A percentile compares a stretch with the other conserved stretches of the same genome.
These are phyloP conservation scores for Spilogale gracilis DNA, from an alignment of 2,113 vertebrate species.

Conservation along the genomic window DNA sequence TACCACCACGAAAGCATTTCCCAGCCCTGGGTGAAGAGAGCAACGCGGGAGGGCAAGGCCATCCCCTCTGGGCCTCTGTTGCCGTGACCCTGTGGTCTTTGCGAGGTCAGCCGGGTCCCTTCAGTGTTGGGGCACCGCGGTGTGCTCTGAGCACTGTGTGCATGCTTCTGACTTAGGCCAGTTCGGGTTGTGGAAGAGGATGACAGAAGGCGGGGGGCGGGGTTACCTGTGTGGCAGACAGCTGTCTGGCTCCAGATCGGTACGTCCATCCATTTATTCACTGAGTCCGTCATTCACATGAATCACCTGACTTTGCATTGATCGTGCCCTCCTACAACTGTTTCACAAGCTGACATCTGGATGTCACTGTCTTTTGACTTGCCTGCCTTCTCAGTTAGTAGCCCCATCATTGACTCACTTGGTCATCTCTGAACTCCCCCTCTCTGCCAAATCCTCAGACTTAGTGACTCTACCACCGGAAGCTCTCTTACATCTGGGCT, in stretches of 20 bases:
- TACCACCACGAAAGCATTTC: background rate
- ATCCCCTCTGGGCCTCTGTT: background rate
- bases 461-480: background rate
- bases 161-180: background rate
- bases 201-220: no score
- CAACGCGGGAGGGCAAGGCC: background rate
- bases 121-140: background rate
- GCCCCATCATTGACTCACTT: background rate
- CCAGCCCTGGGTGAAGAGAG: background rate
- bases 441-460: background rate
- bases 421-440: background rate
- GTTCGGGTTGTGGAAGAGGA: background rate
- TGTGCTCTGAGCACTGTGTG: fast-evolving
- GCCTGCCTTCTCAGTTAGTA: background rate
- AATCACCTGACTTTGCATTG: background rate
- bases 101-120: fast-evolving
- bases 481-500: background rate
- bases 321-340: background rate
- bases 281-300: background rate
- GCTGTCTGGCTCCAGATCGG: background rate
- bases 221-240: no score
- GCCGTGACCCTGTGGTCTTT: background rate
- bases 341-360: background rate
- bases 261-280: background rate
- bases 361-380: background rate